phyloP scores from a whole-genome alignment of 2,113 vertebrate species.

The Hippocampus zosterae region DNA sequence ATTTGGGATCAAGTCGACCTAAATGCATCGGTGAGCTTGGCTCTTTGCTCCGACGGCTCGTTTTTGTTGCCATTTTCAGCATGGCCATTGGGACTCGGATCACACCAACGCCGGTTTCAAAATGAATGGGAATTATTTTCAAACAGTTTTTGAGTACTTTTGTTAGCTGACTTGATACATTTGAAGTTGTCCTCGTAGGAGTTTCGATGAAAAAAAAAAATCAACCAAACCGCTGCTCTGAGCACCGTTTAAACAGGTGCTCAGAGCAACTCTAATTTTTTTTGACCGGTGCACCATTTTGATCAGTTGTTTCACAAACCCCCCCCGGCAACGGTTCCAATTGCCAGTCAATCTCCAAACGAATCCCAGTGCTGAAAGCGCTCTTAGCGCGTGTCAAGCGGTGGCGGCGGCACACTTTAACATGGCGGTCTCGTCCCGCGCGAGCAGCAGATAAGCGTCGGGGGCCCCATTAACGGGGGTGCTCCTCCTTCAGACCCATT shows the following conservation, averaged over 20 bases:
- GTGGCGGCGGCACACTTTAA: neutral
- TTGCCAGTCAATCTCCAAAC: neutral
- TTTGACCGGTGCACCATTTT: neutral
- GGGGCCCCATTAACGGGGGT: slow-evolving; percentile 50
- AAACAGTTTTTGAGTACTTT: no score
- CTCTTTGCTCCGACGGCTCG: neutral
- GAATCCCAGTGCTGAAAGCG: neutral
- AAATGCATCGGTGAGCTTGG: slow-evolving; percentile 16
- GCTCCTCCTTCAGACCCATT: slow-evolving; percentile 72
- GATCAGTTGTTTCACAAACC: neutral
- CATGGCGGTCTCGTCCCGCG: slow-evolving; percentile 13
- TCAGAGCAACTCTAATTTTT: neutral
- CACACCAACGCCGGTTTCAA: neutral
- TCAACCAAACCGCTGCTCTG: no score
- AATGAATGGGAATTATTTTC: no score
- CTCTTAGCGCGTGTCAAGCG: neutral
- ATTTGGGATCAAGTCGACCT: slow-evolving; percentile 20
- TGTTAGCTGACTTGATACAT: no score
- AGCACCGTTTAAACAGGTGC: no score
- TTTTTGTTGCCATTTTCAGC: neutral
- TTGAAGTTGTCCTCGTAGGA: no score
- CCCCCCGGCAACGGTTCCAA: neutral
- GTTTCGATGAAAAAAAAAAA: no score
- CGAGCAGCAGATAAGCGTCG: slow-evolving; percentile 57
- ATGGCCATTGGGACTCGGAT: neutral